These are phyloP conservation scores for Trichogramma pretiosum DNA, from an alignment of 1,140 invertebrate genomes.

Conservation along the genomic window DNA sequence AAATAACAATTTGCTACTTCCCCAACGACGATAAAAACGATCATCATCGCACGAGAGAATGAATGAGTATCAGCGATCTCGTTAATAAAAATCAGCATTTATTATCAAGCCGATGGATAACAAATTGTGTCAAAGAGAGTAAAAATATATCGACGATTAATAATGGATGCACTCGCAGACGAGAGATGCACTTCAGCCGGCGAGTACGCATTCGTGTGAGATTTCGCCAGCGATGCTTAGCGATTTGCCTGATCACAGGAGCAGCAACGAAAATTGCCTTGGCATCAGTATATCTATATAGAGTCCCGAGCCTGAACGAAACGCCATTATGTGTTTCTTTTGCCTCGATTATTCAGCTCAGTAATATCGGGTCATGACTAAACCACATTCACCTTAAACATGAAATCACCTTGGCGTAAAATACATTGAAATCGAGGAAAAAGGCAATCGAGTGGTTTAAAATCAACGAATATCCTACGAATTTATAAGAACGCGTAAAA, in stretches of 20 bases:
- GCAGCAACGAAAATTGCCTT: background rate
- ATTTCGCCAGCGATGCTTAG: constrained; percentile 35
- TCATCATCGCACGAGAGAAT: background rate
- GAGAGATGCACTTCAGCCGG: too few species aligned
- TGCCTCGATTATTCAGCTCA: background rate
- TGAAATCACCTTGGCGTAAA: constrained; percentile 1
- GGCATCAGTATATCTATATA: background rate
- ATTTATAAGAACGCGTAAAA: too few species aligned
- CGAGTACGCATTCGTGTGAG: too few species aligned
- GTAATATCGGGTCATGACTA: background rate
- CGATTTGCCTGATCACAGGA: constrained; percentile 39
- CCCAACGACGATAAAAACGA: too few species aligned
- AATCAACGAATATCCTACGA: too few species aligned
- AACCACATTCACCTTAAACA: background rate
- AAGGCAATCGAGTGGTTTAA: too few species aligned
- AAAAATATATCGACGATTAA: constrained; percentile 40
- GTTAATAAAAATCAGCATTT: constrained; percentile 8
- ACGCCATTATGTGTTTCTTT: constrained; percentile 32
- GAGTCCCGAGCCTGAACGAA: constrained; percentile 29
- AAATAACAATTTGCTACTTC: too few species aligned
- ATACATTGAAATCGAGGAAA: constrained; percentile 5
- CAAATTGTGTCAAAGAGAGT: background rate
- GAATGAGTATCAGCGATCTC: background rate
- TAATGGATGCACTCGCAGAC: constrained; percentile 43
- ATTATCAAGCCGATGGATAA: constrained; percentile 17